Evolutionary conservation across 2,888 invertebrate genomes (phyloP), one percentile per base, ranked within the genome.

Genomic region (Eupithecia inturbata): DNA sequence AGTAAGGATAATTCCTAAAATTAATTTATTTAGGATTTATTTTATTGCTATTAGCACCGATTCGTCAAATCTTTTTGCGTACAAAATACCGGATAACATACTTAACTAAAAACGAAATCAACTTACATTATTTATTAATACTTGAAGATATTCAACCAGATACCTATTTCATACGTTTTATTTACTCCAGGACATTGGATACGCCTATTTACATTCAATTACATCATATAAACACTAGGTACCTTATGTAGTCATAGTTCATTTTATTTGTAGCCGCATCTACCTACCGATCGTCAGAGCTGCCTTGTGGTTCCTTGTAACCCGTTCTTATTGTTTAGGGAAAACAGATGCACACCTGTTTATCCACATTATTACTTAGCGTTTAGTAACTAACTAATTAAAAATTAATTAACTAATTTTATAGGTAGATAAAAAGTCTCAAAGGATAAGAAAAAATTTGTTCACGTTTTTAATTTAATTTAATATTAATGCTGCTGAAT

Each of bases 261-360:
- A 74, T 74, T 71, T 73, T 70, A 74, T 76, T 57, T 49, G 63
- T 67, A 75, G 75, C 73, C 68, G 26, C 73, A 70, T 36, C 22
- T 60, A 68, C 45, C 41, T 63, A 70, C 22, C 5, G n/a, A n/a
- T 45, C 69, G 9, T 4, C 26, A 26, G 22, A 53, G 10, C 22
- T 12, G 26, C 57, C 57, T 53, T 53, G 53, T 57, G 69, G 73
- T 73, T 67, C 67, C 69, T 66, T 62, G 28, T 14, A 6, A 26
- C 16, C 60, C 16, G 60, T 12, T 53, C 16, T 2, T 31, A 9
- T 62, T 62, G 62, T 62, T 62, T 19, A 62, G 62, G 62, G 62
- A 62, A 62, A 62, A 62, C 31, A 62, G 3, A 19, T 3, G 28
- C 31, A 19, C 62, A 62, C 28, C 28, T 62, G 31, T 19, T 28